A percentile compares a stretch with the other conserved stretches of the same genome.
phyloP scores from a whole-genome alignment of 1,140 invertebrate species.

The Drosophila ogumai region DNA sequence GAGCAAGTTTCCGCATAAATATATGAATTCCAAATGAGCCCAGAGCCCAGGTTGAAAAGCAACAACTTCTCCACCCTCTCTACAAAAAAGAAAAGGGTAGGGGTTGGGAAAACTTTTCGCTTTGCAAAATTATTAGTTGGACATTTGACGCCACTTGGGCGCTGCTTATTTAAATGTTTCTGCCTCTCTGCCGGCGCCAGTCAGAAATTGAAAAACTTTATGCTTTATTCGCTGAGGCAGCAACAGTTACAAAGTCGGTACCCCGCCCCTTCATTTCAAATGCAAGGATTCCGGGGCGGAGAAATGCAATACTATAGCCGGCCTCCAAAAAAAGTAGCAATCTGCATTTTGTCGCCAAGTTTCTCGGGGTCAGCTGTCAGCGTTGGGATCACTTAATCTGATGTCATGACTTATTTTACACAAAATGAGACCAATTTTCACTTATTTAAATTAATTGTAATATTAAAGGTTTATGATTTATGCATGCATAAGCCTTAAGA shows the following conservation, averaged over 20 bases:
- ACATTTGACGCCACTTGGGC: conserved; percentile 65
- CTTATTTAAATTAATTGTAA: not conserved
- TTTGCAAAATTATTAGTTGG: conserved; percentile 76
- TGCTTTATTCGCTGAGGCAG: conserved; percentile 52
- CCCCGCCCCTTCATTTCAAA: not conserved
- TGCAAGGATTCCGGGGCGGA: not conserved
- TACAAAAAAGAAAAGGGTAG: not conserved
- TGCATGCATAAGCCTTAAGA: not conserved
- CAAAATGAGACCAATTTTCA: not conserved
- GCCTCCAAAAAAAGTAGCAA: conserved; percentile 4
- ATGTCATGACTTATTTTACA: not conserved
- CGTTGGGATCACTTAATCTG: conserved; percentile 1
- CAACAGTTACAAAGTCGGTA: conserved; percentile 38
- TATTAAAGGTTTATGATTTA: not conserved
- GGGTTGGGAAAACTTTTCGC: conserved; percentile 48
- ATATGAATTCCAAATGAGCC: conserved; percentile 70
- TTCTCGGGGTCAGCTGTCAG: not conserved
- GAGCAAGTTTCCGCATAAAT: conserved; percentile 65
- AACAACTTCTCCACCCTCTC: conserved; percentile 8
- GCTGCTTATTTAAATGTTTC: conserved; percentile 45
- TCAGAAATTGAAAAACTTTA: conserved; percentile 68
- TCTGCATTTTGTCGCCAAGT: conserved; percentile 1
- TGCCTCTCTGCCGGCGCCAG: conserved; percentile 11
- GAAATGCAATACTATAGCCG: not conserved
- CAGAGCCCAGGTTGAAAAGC: conserved; percentile 14